Conservation (phyloP, 1,140 invertebrate genomes). For the Arion vulgaris region DNA sequence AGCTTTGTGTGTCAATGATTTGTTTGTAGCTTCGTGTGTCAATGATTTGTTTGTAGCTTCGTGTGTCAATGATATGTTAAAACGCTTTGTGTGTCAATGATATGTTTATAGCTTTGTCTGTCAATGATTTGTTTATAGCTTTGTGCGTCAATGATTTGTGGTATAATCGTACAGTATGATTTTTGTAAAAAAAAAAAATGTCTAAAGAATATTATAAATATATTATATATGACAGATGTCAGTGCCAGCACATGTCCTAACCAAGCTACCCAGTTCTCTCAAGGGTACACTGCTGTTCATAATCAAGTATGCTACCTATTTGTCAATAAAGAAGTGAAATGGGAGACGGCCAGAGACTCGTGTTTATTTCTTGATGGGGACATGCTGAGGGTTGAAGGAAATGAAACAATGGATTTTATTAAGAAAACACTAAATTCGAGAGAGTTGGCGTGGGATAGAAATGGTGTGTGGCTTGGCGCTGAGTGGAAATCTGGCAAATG, state of each 20-base stretch:
- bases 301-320: constrained; percentile 56
- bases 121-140: too few relatives aligned
- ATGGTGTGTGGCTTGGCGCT: constrained; percentile 62
- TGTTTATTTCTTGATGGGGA: constrained; percentile 58
- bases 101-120: too few relatives aligned
- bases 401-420: constrained; percentile 57
- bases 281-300: constrained; percentile 18
- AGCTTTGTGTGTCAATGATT: too few relatives aligned
- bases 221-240: neutral
- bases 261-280: neutral
- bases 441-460: constrained; percentile 51
- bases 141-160: too few relatives aligned
- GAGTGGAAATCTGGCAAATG: constrained; percentile 44
- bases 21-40: too few relatives aligned
- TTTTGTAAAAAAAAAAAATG: too few relatives aligned
- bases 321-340: constrained; percentile 54
- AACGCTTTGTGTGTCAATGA: too few relatives aligned
- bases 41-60: too few relatives aligned
- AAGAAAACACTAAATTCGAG: constrained; percentile 49
- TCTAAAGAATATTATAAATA: too few relatives aligned
- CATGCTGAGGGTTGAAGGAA: constrained; percentile 45
- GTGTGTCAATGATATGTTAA: too few relatives aligned
- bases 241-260: neutral
- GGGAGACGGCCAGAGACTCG: constrained; percentile 48
- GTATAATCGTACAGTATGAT: too few relatives aligned